Evolutionary conservation across 2,797 vertebrate species (phyloP), one percentile per base, ranked within the genome.

Genomic region (Neosalanx taihuensis): DNA sequence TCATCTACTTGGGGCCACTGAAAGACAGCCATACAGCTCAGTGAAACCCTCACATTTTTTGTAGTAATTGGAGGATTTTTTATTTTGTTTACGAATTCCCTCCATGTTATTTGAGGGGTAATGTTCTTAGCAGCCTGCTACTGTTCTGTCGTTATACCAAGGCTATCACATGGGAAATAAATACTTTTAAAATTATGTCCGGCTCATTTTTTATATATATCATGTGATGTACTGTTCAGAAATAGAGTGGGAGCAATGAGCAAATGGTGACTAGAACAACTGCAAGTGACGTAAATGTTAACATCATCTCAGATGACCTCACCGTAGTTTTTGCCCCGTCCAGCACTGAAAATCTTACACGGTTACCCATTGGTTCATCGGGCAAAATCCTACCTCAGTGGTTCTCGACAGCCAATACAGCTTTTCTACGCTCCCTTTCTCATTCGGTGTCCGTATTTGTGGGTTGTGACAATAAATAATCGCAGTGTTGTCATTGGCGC

Each of bases 221-320:
- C n/a, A 56, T 3, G 1, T 17, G 4, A 56, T n/a, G 6, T 56
- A 5, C 6, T 17, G 51, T 20, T 62, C 30, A 17, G 60, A 33
- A 29, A 31, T 31, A 13, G 30, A 30, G 26, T 17, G 15, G 23
- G 23, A 29, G 29, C 15, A 4, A 60, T 5, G 58, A 33, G 62
- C 62, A 33, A n/a, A 59, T 59, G 18, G n/a, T n/a, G 18, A 20
- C 57, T 20, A 60, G 23, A 29, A 13, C 10, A 60, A 29, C 58
- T 60, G 15, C 37, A 62, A 6, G 31, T 12, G 9, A 23, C 41
- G 23, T 51, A 20, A 51, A 53, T 30, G 41, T 69, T 57, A 30
- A 64, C 81, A 69, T 90, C 88, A 88, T 77, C 29, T 17, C 13
- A 33, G 75, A 86, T 90, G 86, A 90, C 84, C 83, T 90, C 86